phyloP scores from a whole-genome alignment of 1,140 invertebrate genomes.

The Rhopalosiphum padi region DNA sequence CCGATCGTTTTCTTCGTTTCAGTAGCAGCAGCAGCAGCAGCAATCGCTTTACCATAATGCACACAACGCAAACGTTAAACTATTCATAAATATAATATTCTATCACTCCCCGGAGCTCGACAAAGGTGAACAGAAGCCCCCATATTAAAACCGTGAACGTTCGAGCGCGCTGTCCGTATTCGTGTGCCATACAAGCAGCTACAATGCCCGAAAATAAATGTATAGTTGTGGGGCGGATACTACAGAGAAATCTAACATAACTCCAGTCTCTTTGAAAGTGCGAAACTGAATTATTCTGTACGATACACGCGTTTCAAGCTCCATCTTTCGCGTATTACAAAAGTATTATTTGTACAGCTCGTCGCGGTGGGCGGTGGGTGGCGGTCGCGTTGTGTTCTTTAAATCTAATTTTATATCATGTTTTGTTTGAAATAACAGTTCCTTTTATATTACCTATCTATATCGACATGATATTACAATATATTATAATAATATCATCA shows the following conservation, averaged over 20 bases:
- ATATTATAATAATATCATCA: neutral
- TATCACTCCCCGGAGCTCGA: neutral
- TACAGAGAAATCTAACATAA: conserved; percentile 6
- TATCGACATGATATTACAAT: neutral
- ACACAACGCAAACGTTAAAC: neutral
- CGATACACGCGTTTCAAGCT: neutral
- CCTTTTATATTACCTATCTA: neutral
- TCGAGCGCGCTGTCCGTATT: neutral
- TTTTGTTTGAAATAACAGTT: neutral
- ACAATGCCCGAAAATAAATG: neutral
- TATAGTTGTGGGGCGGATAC: neutral
- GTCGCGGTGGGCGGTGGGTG: too few species aligned
- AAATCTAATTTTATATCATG: neutral
- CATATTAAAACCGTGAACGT: neutral
- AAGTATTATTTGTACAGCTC: neutral
- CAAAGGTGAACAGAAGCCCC: neutral
- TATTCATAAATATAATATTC: neutral
- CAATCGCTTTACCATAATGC: neutral
- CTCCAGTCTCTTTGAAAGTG: neutral
- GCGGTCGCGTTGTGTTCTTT: neutral
- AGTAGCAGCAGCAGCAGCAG: neutral
- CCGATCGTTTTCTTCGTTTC: neutral
- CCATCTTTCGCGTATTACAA: neutral
- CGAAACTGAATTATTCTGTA: conserved; percentile 25
- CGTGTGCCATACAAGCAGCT: neutral